Evolutionary conservation across 2,797 vertebrate genomes (phyloP), one percentile per base, ranked within the genome.

Genomic region (Chaetodon trifasciatus): DNA sequence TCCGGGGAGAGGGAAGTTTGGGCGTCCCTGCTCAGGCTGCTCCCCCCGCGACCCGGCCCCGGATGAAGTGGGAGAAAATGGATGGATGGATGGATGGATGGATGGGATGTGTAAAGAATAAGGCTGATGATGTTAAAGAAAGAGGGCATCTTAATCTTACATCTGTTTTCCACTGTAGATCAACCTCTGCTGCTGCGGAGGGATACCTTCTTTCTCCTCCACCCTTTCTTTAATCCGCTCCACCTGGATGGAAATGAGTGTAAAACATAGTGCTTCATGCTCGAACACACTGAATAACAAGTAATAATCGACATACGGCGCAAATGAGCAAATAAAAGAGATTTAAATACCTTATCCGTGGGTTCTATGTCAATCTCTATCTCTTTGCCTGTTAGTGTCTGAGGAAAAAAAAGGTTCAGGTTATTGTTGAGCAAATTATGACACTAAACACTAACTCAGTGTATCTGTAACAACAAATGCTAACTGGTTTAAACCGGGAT

Each of bases 91-190:
- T n/a, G n/a, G n/a, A n/a, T n/a, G n/a, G n/a, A n/a, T 47, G 6
- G 5, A 47, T 17, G 5, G n/a, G 11, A 40, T 42, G 4, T 28
- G 42, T 4, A 5, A 4, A 40, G 39, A 3, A 40, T 40, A 32
- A 32, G 28, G 28, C 28, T 32, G 28, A 32, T 32, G 28, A 32
- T 32, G 4, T 32, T 21, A 61, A 35, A 58, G 42, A 13, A 21
- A 28, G 28, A 28, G 28, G 28, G 0, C 3, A 23, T 76, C 1
- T 44, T 2, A 8, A 19, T 24, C 93, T 93, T 89, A 98, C 98
- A 98, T 98, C 89, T 98, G 97, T 93, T 98, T 98, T 0, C 97
- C 97, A 74, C 97, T 99, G 93, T 98, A 98, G 94, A 98, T 98
- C 78, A 98, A 89, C 64, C 97, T 95, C 94, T 98, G 98, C 81